Evolutionary conservation across 2,113 vertebrate genomes (phyloP).

Genomic region (Ictalurus punctatus): DNA sequence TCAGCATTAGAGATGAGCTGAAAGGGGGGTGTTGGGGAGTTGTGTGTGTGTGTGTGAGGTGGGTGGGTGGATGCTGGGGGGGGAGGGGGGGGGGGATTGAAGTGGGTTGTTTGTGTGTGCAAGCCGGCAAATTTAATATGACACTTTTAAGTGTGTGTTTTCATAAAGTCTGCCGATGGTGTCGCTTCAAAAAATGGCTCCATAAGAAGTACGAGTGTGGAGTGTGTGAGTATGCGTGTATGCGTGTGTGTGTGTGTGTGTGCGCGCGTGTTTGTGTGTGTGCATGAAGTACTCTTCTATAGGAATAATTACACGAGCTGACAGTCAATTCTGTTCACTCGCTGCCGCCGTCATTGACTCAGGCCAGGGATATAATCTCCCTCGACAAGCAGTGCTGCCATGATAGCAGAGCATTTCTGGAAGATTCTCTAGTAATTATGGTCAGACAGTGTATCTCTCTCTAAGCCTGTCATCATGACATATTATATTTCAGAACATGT

Average conservation of each 20-base stretch:
- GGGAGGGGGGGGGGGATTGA: neutral
- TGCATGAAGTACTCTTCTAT: constrained; percentile 46
- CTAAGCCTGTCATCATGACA: constrained; percentile 45
- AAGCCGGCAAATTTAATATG: constrained; percentile 30
- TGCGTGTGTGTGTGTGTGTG: constrained; percentile 9
- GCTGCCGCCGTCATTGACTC: constrained; percentile 38
- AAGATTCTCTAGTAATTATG: constrained; percentile 54
- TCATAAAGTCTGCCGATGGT: constrained; percentile 12
- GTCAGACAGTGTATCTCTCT: constrained; percentile 48
- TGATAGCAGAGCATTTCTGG: constrained; percentile 51
- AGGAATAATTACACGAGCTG: constrained; percentile 53
- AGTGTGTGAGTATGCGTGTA: neutral
- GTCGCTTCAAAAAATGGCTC: constrained; percentile 39
- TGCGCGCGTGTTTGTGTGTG: neutral
- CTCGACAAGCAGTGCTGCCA: constrained; percentile 44
- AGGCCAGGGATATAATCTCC: constrained; percentile 49
- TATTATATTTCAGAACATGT: constrained; percentile 37
- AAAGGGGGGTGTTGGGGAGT: neutral
- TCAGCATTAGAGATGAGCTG: constrained; percentile 41
- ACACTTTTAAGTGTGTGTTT: constrained; percentile 44
- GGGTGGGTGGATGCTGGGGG: too few relatives aligned
- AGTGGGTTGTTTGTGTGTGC: constrained; percentile 3
- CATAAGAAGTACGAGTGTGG: constrained; percentile 9
- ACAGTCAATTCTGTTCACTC: constrained; percentile 48
- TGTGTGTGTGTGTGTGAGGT: neutral